phyloP scores from a whole-genome alignment of 2,113 vertebrate genomes.

The Setophaga petechia region DNA sequence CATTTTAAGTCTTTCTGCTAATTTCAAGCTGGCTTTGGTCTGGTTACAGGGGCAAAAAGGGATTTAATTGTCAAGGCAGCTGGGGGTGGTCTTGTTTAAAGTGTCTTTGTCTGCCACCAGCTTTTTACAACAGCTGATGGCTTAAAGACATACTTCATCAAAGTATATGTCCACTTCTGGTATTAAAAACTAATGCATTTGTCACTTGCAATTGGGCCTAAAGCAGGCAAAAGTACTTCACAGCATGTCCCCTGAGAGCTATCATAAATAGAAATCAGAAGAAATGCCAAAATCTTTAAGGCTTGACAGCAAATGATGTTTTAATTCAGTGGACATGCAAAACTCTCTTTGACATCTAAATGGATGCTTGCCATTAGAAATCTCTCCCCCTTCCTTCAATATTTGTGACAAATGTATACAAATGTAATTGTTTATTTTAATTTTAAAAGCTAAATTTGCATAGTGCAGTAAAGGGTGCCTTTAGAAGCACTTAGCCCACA shows the following conservation, averaged over 20 bases:
- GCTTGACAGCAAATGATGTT: conserved; percentile 53
- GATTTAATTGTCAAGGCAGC: background rate
- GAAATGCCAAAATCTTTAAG: conserved; percentile 49
- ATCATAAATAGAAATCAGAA: conserved; percentile 65
- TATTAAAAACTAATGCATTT: conserved; percentile 64
- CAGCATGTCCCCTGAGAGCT: conserved; percentile 53
- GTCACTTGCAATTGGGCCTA: conserved; percentile 62
- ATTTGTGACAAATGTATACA: background rate
- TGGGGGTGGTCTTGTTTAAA: background rate
- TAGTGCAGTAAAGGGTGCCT: background rate
- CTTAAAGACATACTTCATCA: conserved; percentile 35
- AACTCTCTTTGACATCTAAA: conserved; percentile 65
- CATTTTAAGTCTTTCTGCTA: background rate
- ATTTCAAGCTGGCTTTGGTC: background rate
- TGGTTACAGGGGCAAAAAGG: background rate
- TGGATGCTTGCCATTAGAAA: conserved; percentile 32
- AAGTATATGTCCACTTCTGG: conserved; percentile 10
- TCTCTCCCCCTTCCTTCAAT: background rate
- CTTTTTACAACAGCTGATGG: background rate
- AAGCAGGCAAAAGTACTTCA: conserved; percentile 48
- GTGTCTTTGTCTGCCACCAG: background rate
- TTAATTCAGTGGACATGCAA: conserved; percentile 54
- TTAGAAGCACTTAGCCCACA: background rate
- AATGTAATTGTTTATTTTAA: background rate
- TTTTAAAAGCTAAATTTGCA: background rate